Conservation (phyloP, 2,888 invertebrate genomes). For the Hemistola chrysoprasaria region DNA sequence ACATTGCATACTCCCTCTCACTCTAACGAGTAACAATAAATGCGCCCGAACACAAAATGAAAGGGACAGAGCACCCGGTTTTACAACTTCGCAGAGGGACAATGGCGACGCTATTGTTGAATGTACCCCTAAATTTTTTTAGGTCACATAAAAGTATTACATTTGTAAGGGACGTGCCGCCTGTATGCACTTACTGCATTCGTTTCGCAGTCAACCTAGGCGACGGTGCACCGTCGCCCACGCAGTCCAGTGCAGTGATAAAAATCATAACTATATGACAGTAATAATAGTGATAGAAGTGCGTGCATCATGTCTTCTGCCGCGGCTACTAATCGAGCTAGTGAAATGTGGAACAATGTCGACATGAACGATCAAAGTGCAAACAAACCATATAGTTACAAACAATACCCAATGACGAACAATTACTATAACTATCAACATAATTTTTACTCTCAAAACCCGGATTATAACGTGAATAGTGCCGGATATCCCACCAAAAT, state of each 20-base stretch:
- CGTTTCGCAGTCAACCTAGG: conserved; percentile 72
- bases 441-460: conserved; percentile 50
- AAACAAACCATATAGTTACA: conserved; percentile 49
- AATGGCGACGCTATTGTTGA: conserved; percentile 77
- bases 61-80: conserved; percentile 55
- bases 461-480: conserved; percentile 51
- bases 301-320: conserved; percentile 56
- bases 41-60: conserved; percentile 38
- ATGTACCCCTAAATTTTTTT: conserved; percentile 80
- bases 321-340: conserved; percentile 61
- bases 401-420: conserved; percentile 49
- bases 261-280: conserved; percentile 40
- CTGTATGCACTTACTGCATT: conserved; percentile 72
- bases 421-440: conserved; percentile 57
- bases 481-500: conserved; percentile 42
- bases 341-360: conserved; percentile 70
- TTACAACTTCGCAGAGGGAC: conserved; percentile 75
- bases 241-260: conserved; percentile 56
- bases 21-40: conserved; percentile 39
- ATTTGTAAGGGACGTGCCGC: conserved; percentile 76
- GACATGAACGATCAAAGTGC: conserved; percentile 59
- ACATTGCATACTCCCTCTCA: conserved; percentile 50
- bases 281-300: conserved; percentile 47
- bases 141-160: conserved; percentile 81
- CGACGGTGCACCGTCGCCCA: conserved; percentile 62